Percentiles rank a stretch among this genome's conserved stretches.
Evolutionary conservation across 2,888 invertebrate species (phyloP).

Genomic region (Eustalomyia histrio): DNA sequence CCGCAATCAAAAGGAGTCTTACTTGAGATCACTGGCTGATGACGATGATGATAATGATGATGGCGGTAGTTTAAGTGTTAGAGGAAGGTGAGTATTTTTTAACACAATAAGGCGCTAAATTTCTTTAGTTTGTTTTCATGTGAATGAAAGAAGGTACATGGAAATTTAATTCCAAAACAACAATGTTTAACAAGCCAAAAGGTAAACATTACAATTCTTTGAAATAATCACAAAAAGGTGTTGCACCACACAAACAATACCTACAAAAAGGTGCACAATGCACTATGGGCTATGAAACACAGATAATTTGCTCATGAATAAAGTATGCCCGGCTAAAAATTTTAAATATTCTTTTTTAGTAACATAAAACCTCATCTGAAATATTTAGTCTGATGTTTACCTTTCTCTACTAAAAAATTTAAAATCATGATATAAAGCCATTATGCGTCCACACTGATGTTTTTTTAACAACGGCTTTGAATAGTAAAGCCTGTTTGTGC

Average conservation of each 20-base stretch:
- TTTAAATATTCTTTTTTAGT: no score
- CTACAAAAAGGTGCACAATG: background rate
- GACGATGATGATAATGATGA: slow-evolving; percentile 23
- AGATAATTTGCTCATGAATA: no score
- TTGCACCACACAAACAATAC: slow-evolving; percentile 27
- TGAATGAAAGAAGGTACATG: slow-evolving; percentile 31
- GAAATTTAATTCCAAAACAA: slow-evolving; percentile 18
- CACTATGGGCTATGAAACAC: background rate
- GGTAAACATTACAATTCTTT: slow-evolving; percentile 64
- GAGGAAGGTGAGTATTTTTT: slow-evolving; percentile 45
- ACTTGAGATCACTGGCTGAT: slow-evolving; percentile 12
- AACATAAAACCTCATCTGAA: no score
- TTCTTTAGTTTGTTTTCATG: slow-evolving; percentile 43
- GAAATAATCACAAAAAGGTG: slow-evolving; percentile 57
- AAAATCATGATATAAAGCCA: no score
- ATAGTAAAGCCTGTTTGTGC: no score
- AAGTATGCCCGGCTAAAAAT: no score
- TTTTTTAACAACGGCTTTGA: no score
- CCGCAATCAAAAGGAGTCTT: slow-evolving; percentile 56
- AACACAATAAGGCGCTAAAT: slow-evolving; percentile 50
- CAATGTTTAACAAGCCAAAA: slow-evolving; percentile 62
- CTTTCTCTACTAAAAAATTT: no score
- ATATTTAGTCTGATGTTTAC: no score
- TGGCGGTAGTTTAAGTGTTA: slow-evolving; percentile 40
- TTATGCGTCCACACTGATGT: no score